Conservation (phyloP, 2,113 vertebrate species). For the Menura novaehollandiae region DNA sequence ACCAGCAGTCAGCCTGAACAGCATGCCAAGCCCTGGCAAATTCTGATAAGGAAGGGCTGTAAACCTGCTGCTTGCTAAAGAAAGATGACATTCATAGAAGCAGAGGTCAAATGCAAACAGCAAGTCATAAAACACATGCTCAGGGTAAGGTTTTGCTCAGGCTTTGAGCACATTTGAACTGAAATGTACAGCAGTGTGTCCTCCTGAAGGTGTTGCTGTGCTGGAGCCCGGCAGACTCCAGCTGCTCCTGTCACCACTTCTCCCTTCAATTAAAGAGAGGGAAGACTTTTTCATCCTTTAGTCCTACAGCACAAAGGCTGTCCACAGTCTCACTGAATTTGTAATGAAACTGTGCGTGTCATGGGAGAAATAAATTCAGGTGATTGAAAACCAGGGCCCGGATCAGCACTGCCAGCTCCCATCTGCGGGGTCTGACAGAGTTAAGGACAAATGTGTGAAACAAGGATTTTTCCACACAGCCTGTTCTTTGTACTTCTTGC, state of each 20-base stretch:
- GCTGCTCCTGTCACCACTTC: neutral
- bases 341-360: neutral
- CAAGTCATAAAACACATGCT: neutral
- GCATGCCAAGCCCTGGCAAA: neutral
- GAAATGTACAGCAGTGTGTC: neutral
- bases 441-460: neutral
- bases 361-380: neutral
- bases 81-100: neutral
- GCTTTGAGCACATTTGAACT: neutral
- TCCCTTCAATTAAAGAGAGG: neutral
- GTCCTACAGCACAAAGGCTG: neutral
- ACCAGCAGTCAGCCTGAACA: neutral
- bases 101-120: neutral
- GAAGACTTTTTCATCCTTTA: neutral
- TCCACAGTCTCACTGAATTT: neutral
- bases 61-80: neutral
- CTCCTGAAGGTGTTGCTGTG: neutral
- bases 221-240: neutral
- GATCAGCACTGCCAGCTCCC: neutral
- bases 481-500: neutral
- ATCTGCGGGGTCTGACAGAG: accelerated
- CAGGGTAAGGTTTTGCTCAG: neutral
- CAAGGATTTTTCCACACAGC: neutral
- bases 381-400: neutral
- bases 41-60: neutral